These are phyloP conservation scores for Polyploca ridens DNA, from an alignment of 2,888 invertebrate genomes.

Conservation along the genomic window DNA sequence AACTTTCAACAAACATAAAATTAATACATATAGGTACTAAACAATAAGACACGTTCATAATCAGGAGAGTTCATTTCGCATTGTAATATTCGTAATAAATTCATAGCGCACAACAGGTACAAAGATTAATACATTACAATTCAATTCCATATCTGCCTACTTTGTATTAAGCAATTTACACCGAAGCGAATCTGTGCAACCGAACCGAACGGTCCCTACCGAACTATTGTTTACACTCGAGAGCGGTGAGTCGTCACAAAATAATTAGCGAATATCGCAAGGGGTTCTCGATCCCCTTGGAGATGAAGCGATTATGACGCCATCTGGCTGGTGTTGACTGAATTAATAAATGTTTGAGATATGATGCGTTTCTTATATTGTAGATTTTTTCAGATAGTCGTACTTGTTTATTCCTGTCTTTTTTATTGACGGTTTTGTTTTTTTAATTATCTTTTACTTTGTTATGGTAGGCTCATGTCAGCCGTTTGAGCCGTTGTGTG, in stretches of 20 bases:
- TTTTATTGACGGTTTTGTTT: too few species aligned
- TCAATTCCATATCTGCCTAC: constrained; percentile 1
- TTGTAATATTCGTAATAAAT: neutral
- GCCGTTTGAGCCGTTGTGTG: too few species aligned
- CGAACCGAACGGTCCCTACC: constrained; percentile 16
- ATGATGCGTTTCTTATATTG: constrained; percentile 26
- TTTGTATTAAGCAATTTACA: neutral
- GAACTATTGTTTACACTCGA: constrained; percentile 55
- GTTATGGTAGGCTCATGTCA: too few species aligned
- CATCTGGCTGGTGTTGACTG: constrained; percentile 36
- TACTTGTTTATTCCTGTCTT: too few species aligned
- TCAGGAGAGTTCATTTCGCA: neutral
- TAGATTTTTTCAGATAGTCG: neutral
- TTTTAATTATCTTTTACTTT: too few species aligned
- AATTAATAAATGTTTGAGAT: constrained; percentile 28
- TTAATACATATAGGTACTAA: neutral
- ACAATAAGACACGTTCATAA: too few species aligned
- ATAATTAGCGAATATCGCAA: constrained; percentile 55
- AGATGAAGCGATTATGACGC: constrained; percentile 31
- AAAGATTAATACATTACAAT: constrained; percentile 15
- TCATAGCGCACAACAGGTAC: constrained; percentile 10
- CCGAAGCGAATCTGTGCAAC: constrained; percentile 9
- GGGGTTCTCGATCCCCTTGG: constrained; percentile 25
- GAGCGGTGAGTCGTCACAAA: constrained; percentile 57
- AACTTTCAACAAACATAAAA: neutral